These are phyloP conservation scores for Vandiemenella viatica DNA, from an alignment of 2,888 invertebrate genomes.

Conservation along the genomic window DNA sequence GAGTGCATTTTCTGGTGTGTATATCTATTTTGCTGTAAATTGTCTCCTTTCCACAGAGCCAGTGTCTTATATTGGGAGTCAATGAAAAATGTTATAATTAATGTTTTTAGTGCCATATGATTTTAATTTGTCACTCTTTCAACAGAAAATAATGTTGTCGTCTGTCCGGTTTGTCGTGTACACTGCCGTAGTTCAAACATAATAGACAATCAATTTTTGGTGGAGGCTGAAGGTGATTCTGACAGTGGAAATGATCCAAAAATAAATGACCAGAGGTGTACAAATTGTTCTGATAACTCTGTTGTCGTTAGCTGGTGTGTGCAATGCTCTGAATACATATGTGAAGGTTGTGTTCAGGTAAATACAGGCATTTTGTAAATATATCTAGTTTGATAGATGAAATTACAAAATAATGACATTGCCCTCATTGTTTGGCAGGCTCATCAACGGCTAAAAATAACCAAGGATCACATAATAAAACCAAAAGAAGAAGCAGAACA, in stretches of 20 bases:
- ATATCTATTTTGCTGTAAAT: neutral
- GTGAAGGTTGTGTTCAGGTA: slow-evolving; percentile 66
- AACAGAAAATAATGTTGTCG: slow-evolving; percentile 23
- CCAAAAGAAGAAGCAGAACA: slow-evolving; percentile 63
- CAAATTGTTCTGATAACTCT: slow-evolving; percentile 73
- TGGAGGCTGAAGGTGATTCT: slow-evolving; percentile 42
- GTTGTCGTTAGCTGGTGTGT: slow-evolving; percentile 76
- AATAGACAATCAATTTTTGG: slow-evolving; percentile 71
- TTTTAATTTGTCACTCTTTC: neutral
- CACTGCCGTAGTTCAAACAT: slow-evolving; percentile 55
- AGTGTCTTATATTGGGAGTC: no score
- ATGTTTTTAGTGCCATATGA: neutral
- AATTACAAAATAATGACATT: neutral
- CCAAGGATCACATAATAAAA: slow-evolving; percentile 85
- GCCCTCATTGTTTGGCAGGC: slow-evolving; percentile 37
- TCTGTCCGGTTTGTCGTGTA: slow-evolving; percentile 60
- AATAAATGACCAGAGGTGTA: slow-evolving; percentile 48
- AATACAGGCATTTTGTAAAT: slow-evolving; percentile 15
- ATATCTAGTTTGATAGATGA: neutral
- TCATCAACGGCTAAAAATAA: slow-evolving; percentile 81
- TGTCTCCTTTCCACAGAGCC: no score
- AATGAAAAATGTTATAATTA: no score
- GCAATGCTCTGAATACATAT: slow-evolving; percentile 83
- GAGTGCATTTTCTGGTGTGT: neutral
- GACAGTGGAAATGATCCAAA: slow-evolving; percentile 25